A percentile compares a stretch with the other conserved stretches of the same genome.
Conservation (phyloP, 1,140 invertebrate species). For the Diabrotica virgifera region DNA sequence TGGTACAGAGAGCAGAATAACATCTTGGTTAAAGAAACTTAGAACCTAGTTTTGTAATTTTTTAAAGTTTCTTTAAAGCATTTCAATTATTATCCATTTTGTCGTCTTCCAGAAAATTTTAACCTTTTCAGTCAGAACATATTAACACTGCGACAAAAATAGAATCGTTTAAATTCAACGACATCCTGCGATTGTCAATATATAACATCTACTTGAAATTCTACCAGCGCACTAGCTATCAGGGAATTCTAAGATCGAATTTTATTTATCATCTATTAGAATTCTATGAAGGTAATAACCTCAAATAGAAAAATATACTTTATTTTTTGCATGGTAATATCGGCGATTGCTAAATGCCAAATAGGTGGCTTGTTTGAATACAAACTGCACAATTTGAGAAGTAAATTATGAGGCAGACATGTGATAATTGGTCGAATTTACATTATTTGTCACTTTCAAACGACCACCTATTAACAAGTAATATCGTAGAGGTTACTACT, state of each 20-base stretch:
- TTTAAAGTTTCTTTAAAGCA: too few relatives aligned
- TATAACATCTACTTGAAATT: not conserved
- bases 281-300: not conserved
- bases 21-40: too few relatives aligned
- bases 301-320: slow-evolving; percentile 1
- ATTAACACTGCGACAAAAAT: not conserved
- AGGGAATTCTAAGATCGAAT: not conserved
- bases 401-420: not conserved
- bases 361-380: not conserved
- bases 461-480: not conserved
- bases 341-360: not conserved
- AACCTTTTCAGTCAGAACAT: too few relatives aligned
- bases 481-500: too few relatives aligned
- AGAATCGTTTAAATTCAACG: not conserved
- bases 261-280: not conserved
- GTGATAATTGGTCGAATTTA: not conserved
- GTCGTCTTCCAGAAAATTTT: too few relatives aligned
- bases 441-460: not conserved
- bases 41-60: too few relatives aligned
- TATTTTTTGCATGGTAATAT: slow-evolving; percentile 1
- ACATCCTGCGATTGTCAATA: not conserved
- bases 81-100: too few relatives aligned
- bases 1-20: too few relatives aligned
- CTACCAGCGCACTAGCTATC: not conserved
- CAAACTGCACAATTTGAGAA: not conserved